Evolutionary conservation across 2,888 invertebrate species (phyloP), one percentile per base, ranked within the genome.

Genomic region (Acrocera orbiculus): DNA sequence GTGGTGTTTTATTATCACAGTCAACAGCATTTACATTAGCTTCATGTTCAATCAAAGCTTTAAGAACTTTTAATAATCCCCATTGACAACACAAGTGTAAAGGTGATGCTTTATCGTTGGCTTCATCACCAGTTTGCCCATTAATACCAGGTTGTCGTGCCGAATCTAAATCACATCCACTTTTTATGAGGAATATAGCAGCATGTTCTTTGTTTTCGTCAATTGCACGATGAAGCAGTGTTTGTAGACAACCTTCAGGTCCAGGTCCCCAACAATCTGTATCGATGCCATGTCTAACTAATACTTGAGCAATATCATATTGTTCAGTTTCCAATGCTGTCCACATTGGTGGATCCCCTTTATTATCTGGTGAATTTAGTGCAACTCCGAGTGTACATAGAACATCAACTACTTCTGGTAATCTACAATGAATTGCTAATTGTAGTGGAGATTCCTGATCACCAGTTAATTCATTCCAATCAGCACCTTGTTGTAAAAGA

Each of bases 81-180:
- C 92, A 93, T 32, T 83, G 78, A 51, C 87, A 86, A 46, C 90
- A 86, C 33, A 92, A 63, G 53, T 95, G 93, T 34, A 93, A 62
- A 0, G 95, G 92, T 2, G 82, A 73, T 42, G 83, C 80, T 38
- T 72, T 70, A 53, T 89, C 89, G 34, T 67, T 69, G 1, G 80
- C 78, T 47, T 82, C 79, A 24, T 86, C 82, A 0, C 76, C 80
- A 11, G 82, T 83, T 45, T 72, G 70, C 2, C 83, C 87, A 46
- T 70, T 70, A 1, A 73, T 67, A 0, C 83, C 82, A 0, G 72
- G 68, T 39, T 76, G 68, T 23, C 90, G 66, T 1, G 83, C 69
- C 5, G 80, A 76, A 59, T 93, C 86, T 43, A 90, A 68, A 58
- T 92, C 89, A 58, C 92, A 92, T 4, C 82, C 82, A 47, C 87